A percentile compares a stretch with the other conserved stretches of the same genome.
Conservation (phyloP, 2,113 vertebrate species). For the Heteronetta atricapilla region DNA sequence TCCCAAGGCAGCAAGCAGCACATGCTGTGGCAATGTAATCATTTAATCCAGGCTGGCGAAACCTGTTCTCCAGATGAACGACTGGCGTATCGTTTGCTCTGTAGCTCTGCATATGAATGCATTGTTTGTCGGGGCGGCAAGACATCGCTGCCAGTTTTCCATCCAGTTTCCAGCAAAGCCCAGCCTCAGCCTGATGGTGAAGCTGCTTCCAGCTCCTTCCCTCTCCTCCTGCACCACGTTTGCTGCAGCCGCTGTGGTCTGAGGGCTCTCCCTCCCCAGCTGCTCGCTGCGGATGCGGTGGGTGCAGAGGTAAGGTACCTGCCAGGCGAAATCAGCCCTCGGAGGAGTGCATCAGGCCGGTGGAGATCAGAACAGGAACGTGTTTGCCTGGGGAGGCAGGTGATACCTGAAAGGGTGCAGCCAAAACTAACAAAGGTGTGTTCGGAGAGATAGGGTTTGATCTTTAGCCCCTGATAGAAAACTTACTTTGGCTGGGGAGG, state of each 20-base stretch:
- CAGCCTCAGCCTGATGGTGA: neutral
- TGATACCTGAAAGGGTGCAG: conserved; percentile 58
- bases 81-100: conserved; percentile 30
- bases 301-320: neutral
- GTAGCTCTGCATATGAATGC: conserved; percentile 10
- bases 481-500: neutral
- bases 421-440: conserved; percentile 71
- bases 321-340: rapidly evolving
- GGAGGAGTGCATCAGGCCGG: neutral
- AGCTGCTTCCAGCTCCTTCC: neutral
- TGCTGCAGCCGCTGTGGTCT: neutral
- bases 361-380: neutral
- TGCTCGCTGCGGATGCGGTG: neutral
- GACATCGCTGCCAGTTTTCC: conserved; percentile 30
- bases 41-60: conserved; percentile 66
- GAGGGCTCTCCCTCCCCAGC: neutral
- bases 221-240: neutral
- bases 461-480: conserved; percentile 47
- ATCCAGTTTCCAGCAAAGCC: neutral
- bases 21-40: conserved; percentile 62
- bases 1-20: conserved; percentile 57
- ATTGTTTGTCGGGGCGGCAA: conserved; percentile 29
- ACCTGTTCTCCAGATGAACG: conserved; percentile 57
- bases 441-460: conserved; percentile 43
- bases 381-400: conserved; percentile 50